A percentile compares a stretch with the other conserved stretches of the same genome.
Conservation (phyloP, 2,797 vertebrate species). For the Falco berigora region DNA sequence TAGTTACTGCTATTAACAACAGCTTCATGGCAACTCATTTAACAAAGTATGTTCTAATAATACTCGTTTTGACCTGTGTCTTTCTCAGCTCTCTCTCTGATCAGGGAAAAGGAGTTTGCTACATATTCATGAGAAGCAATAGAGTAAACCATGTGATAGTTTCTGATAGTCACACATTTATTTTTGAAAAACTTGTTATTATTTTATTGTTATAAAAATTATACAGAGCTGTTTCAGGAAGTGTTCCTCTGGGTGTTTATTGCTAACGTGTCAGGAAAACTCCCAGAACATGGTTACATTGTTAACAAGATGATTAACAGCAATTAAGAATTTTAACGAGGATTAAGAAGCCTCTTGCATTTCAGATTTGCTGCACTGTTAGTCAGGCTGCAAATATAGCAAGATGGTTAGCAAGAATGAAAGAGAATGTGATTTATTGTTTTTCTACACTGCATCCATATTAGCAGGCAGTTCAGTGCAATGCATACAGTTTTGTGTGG, state of each 20-base stretch:
- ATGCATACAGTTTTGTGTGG: background rate
- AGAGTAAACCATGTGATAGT: background rate
- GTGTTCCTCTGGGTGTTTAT: background rate
- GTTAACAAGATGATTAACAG: background rate
- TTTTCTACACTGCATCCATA: background rate
- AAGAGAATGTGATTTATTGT: background rate
- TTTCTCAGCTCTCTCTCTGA: background rate
- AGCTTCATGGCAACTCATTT: background rate
- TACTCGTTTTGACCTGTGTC: background rate
- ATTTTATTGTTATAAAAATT: background rate
- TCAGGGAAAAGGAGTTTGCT: background rate
- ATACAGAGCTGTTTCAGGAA: background rate
- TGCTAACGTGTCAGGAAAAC: background rate
- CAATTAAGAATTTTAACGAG: background rate
- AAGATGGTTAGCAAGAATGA: background rate
- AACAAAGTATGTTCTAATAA: background rate
- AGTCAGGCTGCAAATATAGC: background rate
- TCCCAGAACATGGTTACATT: background rate
- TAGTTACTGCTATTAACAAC: background rate
- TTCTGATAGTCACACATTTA: background rate
- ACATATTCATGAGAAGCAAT: background rate
- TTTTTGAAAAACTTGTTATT: background rate
- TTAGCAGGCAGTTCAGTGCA: background rate
- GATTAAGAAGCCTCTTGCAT: background rate
- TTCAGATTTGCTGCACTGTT: background rate